A percentile compares a stretch with the other conserved stretches of the same genome.
phyloP scores from a whole-genome alignment of 2,888 invertebrate species.

The Zhuqinia jingwanae region DNA sequence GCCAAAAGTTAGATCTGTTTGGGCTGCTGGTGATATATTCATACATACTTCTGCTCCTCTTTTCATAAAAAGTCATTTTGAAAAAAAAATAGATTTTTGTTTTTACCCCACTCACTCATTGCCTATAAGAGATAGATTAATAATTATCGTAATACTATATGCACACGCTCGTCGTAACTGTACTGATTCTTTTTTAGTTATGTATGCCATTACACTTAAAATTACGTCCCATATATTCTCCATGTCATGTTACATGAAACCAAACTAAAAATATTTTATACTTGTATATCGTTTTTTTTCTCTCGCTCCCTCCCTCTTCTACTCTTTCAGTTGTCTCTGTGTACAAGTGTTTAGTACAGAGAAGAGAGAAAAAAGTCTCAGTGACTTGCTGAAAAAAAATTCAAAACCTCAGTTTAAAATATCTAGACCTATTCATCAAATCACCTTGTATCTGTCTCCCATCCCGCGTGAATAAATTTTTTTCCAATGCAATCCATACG shows the following conservation, averaged over 20 bases:
- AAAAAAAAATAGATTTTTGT: too few species aligned
- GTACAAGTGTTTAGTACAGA: background rate
- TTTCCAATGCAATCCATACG: conserved; percentile 56
- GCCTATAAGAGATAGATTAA: conserved; percentile 30
- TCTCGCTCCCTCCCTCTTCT: background rate
- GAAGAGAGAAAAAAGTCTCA: background rate
- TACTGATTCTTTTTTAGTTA: conserved; percentile 23
- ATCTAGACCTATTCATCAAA: conserved; percentile 57
- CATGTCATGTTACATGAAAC: conserved; percentile 41
- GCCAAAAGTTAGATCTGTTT: background rate
- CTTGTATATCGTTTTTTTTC: background rate
- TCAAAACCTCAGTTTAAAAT: conserved; percentile 46
- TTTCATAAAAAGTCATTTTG: too few species aligned
- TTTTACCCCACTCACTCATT: too few species aligned
- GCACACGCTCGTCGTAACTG: conserved; percentile 17
- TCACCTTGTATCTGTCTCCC: conserved; percentile 58
- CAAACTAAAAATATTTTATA: conserved; percentile 25
- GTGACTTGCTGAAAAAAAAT: conserved; percentile 33
- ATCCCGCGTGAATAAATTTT: conserved; percentile 27
- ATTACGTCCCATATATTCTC: conserved; percentile 25
- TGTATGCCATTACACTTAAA: conserved; percentile 42
- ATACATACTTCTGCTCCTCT: conserved; percentile 11
- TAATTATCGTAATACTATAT: conserved; percentile 14
- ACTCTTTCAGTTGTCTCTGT: background rate
- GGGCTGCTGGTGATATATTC: background rate